Evolutionary conservation across 1,140 invertebrate species (phyloP).

Genomic region (Pseudoatta argentina): DNA sequence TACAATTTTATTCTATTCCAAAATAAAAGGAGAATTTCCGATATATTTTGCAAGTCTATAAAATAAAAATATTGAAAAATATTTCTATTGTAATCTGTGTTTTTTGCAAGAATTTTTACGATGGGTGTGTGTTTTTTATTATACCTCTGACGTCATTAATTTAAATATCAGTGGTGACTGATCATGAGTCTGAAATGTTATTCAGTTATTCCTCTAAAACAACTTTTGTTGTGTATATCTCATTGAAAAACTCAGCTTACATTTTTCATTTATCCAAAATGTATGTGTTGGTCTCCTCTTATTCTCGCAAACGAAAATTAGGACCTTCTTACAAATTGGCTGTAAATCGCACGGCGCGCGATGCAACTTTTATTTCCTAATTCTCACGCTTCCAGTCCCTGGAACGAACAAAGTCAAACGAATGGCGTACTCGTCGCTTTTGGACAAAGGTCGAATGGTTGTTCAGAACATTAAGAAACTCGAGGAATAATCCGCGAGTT

Average conservation of each 20-base stretch:
- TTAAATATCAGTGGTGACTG: too few relatives aligned
- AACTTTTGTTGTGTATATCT: neutral
- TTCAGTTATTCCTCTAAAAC: neutral
- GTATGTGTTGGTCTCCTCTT: neutral
- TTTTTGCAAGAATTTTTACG: too few relatives aligned
- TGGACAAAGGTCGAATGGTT: neutral
- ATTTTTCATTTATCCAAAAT: slow-evolving; percentile 3
- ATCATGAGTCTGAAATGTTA: neutral
- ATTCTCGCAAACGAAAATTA: slow-evolving; percentile 30
- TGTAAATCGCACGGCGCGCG: slow-evolving; percentile 46
- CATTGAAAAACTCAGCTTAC: neutral
- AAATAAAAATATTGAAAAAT: too few relatives aligned
- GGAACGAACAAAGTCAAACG: slow-evolving; percentile 35
- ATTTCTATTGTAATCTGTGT: too few relatives aligned
- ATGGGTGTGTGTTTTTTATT: too few relatives aligned
- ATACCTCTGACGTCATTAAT: too few relatives aligned
- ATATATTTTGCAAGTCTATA: too few relatives aligned
- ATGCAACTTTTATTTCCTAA: slow-evolving; percentile 47
- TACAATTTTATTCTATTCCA: too few relatives aligned
- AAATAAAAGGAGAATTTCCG: too few relatives aligned
- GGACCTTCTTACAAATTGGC: slow-evolving; percentile 51
- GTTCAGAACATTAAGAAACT: slow-evolving; percentile 1
- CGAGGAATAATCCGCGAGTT: neutral
- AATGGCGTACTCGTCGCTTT: slow-evolving; percentile 2
- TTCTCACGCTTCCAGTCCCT: slow-evolving; percentile 60